These are phyloP conservation scores for Drosophila nasuta DNA, from an alignment of 1,140 invertebrate species.

Conservation along the genomic window DNA sequence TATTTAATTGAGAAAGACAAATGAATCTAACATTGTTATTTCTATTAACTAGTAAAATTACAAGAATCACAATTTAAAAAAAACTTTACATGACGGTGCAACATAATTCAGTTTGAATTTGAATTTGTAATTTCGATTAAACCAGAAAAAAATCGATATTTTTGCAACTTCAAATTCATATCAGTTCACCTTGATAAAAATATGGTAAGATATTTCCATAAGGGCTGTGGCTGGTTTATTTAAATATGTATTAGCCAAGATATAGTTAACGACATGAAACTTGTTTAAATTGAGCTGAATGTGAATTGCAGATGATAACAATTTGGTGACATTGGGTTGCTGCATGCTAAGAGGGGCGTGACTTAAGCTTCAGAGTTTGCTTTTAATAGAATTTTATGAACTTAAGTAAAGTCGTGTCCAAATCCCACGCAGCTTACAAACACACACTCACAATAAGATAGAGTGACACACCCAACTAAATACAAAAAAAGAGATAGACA, in stretches of 20 bases:
- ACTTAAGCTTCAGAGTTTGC: slow-evolving; percentile 37
- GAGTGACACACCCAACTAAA: slow-evolving; percentile 18
- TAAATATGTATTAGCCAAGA: slow-evolving; percentile 1
- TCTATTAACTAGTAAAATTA: no score
- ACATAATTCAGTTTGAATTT: no score
- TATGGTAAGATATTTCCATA: background rate
- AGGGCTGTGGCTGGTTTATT: background rate
- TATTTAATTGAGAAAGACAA: no score
- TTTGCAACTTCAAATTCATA: background rate
- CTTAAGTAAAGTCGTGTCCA: slow-evolving; percentile 81
- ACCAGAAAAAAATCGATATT: background rate
- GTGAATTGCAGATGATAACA: slow-evolving; percentile 41
- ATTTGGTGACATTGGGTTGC: slow-evolving; percentile 24
- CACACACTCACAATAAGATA: slow-evolving; percentile 44
- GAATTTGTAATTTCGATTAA: background rate
- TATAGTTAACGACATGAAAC: slow-evolving; percentile 14
- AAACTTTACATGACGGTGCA: no score
- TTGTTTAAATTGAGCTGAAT: slow-evolving; percentile 41
- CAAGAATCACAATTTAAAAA: no score
- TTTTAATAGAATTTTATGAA: slow-evolving; percentile 83
- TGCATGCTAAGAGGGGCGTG: slow-evolving; percentile 44
- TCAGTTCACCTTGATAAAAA: background rate
- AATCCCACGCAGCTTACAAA: slow-evolving; percentile 74
- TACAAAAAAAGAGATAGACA: slow-evolving; percentile 28
- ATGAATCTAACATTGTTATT: no score